Evolutionary conservation across 2,888 invertebrate genomes (phyloP), one percentile per base, ranked within the genome.

Genomic region (Macrostomum cliftonense): DNA sequence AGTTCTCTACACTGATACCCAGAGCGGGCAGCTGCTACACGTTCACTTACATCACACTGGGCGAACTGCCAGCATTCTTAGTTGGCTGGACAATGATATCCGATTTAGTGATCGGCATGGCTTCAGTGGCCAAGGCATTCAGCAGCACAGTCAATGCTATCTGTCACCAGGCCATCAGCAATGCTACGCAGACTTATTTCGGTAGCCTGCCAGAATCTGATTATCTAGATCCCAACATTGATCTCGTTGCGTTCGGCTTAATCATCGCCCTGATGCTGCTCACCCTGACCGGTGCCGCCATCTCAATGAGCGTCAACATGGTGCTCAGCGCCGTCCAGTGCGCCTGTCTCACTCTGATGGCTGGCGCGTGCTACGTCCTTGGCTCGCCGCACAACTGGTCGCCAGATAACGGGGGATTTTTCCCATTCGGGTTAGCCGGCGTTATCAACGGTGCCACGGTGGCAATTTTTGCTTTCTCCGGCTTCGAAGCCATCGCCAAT

Each of bases 21-120:
- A 20, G 40, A 45, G 52, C 52, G 12, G 52, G 52, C 13, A 43
- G 43, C 17, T 17, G 43, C 39, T 52, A 52, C 42, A 37, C 39
- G 7, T 52, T 50, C 39, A 52, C 52, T 5, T 52, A 51, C 37
- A 21, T 52, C 12, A 39, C 46, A 12, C 13, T 52, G 2, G 52
- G 52, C n/a, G 52, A 52, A 19, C 39, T 52, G 21, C 39, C 50
- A 19, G 52, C 52, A 36, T 52, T 51, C 38, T 5, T 52, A 2
- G 40, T 52, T 19, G 52, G 52, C 19, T 52, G 52, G 52, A 52
- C 52, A 46, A 52, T 52, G 45, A 43, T 52, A 7, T 28, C 52
- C 12, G 52, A 52, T 45, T 14, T 47, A 5, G 20, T 52, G 2
- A 40, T 52, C 16, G 39, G 19, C 14, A 47, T 52, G 12, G 52